A percentile compares a stretch with the other conserved stretches of the same genome.
phyloP scores from a whole-genome alignment of 2,888 invertebrate species.

The Chaitophorus viminalis region DNA sequence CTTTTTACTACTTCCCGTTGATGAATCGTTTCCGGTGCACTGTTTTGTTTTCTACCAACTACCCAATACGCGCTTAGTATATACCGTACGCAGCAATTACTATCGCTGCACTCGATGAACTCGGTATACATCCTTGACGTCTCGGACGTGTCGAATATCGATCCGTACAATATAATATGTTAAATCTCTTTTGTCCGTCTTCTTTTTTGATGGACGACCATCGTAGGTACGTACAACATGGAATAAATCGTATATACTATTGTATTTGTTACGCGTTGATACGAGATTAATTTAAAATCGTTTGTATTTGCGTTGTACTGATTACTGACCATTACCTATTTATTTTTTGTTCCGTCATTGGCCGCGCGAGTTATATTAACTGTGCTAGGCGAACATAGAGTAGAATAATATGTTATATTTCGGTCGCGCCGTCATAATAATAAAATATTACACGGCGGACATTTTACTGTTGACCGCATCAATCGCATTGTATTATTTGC shows the following conservation, averaged over 20 bases:
- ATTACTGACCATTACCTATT: background rate
- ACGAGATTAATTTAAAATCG: background rate
- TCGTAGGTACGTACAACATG: too few species aligned
- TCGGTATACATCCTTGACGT: too few species aligned
- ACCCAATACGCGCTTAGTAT: too few species aligned
- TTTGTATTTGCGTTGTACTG: background rate
- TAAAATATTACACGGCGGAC: background rate
- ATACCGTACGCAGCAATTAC: too few species aligned
- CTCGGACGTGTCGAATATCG: background rate
- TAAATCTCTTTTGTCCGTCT: too few species aligned
- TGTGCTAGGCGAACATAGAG: background rate
- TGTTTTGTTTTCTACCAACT: background rate
- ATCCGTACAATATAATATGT: background rate
- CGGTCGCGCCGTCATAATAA: background rate
- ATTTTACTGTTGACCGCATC: background rate
- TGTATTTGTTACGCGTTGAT: too few species aligned
- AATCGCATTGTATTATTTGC: slow-evolving; percentile 14
- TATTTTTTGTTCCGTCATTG: too few species aligned
- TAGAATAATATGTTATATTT: background rate
- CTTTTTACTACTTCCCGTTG: slow-evolving; percentile 3
- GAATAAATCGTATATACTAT: too few species aligned
- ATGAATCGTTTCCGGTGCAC: slow-evolving; percentile 39
- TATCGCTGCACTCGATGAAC: too few species aligned
- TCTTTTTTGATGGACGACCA: too few species aligned
- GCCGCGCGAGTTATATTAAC: too few species aligned